phyloP scores from a whole-genome alignment of 1,140 invertebrate genomes.

The Musca domestica region DNA sequence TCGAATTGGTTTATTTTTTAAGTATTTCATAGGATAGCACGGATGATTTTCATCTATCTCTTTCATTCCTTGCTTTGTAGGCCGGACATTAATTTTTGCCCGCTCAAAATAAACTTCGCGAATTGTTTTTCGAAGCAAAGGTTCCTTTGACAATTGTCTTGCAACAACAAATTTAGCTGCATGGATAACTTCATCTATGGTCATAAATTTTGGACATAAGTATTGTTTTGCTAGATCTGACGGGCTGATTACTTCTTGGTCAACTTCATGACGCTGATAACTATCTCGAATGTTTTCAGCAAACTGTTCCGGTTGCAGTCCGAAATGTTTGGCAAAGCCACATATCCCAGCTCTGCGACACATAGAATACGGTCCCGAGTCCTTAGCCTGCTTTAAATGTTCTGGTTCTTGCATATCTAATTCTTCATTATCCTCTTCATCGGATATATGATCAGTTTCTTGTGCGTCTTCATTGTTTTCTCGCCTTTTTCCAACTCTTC shows the following conservation, averaged over 20 bases:
- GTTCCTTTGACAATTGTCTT: constrained; percentile 88
- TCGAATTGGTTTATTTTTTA: constrained; percentile 91
- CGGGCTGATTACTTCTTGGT: constrained; percentile 82
- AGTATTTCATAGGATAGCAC: constrained; percentile 86
- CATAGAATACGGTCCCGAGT: constrained; percentile 83
- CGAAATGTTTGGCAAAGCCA: constrained; percentile 87
- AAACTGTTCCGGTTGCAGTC: constrained; percentile 92
- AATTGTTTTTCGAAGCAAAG: constrained; percentile 80
- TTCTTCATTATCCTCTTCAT: constrained; percentile 63
- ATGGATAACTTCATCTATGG: constrained; percentile 75
- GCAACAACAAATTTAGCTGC: constrained; percentile 93
- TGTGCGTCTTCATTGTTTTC: constrained; percentile 26
- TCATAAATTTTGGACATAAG: constrained; percentile 57
- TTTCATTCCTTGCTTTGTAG: constrained; percentile 90
- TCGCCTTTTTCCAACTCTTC: constrained; percentile 56
- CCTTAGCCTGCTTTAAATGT: constrained; percentile 76
- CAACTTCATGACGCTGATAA: constrained; percentile 95
- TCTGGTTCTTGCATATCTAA: constrained; percentile 64
- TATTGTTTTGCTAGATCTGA: constrained; percentile 77
- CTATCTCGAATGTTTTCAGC: constrained; percentile 96
- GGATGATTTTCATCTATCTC: constrained; percentile 92
- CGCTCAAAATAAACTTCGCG: constrained; percentile 89
- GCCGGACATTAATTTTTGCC: constrained; percentile 76
- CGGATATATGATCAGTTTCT: constrained; percentile 57
- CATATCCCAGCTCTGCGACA: constrained; percentile 83